A percentile compares a stretch with the other conserved stretches of the same genome.
These are phyloP conservation scores for Chiloscyllium punctatum DNA, from an alignment of 2,797 vertebrate species.

Conservation along the genomic window DNA sequence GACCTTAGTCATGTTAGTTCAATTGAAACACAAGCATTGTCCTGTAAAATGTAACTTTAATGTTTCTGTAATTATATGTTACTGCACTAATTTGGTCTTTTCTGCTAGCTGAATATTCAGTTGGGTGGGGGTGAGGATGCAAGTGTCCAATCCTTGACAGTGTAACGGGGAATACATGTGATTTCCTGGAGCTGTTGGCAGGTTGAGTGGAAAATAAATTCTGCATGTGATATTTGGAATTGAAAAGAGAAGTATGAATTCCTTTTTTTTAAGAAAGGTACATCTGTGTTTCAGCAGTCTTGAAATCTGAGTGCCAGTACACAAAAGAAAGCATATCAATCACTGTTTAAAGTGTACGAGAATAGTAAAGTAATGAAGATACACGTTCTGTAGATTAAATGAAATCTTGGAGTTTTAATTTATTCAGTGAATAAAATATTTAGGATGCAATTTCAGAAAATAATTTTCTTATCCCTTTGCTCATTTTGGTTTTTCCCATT, in stretches of 20 bases:
- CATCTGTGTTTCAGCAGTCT: background rate
- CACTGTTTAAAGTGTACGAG: background rate
- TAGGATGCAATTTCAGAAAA: background rate
- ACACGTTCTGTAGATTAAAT: background rate
- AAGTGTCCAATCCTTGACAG: background rate
- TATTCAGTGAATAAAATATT: background rate
- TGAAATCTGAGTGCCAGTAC: background rate
- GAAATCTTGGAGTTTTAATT: background rate
- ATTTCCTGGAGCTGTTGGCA: conserved; percentile 14
- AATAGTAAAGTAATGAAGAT: background rate
- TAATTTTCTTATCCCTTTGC: background rate
- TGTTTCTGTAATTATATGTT: background rate
- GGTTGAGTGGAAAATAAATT: background rate
- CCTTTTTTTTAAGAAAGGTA: background rate
- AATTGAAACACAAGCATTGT: background rate
- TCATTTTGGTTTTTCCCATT: background rate
- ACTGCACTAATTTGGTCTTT: background rate
- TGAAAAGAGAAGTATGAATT: background rate
- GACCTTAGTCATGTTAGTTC: background rate
- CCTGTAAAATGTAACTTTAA: background rate
- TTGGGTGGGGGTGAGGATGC: background rate
- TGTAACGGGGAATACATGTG: background rate
- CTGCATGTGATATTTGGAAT: conserved; percentile 6
- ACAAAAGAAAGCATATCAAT: background rate
- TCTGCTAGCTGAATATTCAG: background rate